A percentile compares a stretch with the other conserved stretches of the same genome.
Evolutionary conservation across 2,888 invertebrate genomes (phyloP).

Genomic region (Ochropacha duplaris): DNA sequence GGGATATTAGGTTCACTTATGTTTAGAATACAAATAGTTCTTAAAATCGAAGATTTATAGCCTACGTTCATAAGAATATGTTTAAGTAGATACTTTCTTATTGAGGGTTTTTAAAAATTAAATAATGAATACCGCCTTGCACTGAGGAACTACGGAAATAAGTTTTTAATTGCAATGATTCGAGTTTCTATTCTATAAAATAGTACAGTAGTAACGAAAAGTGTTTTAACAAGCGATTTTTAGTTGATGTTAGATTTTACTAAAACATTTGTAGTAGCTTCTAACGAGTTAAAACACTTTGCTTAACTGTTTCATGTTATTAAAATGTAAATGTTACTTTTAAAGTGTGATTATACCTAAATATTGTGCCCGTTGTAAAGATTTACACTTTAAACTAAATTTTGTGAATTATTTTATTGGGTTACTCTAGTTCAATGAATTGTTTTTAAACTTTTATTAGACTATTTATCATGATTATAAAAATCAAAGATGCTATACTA

Average conservation of each 20-base stretch:
- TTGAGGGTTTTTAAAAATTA: background rate
- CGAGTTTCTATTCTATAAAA: background rate
- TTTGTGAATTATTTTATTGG: background rate
- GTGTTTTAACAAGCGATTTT: background rate
- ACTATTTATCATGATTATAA: too few relatives aligned
- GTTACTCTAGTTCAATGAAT: background rate
- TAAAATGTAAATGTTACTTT: background rate
- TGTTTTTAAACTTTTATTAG: background rate
- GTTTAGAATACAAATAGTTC: constrained; percentile 67
- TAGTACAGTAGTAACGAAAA: background rate
- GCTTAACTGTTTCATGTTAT: background rate
- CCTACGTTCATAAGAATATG: constrained; percentile 81
- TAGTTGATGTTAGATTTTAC: background rate
- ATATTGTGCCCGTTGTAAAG: constrained; percentile 1
- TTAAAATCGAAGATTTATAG: constrained; percentile 73
- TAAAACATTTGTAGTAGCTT: background rate
- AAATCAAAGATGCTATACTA: too few relatives aligned
- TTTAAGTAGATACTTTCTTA: constrained; percentile 35
- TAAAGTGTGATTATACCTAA: background rate
- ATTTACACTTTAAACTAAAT: background rate
- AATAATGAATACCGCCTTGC: constrained; percentile 34
- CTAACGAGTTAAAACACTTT: background rate
- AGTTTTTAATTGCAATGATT: background rate
- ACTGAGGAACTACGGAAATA: constrained; percentile 33
- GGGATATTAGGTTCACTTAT: constrained; percentile 63